Evolutionary conservation across 2,113 vertebrate species (phyloP).

Genomic region (Aythya baeri): DNA sequence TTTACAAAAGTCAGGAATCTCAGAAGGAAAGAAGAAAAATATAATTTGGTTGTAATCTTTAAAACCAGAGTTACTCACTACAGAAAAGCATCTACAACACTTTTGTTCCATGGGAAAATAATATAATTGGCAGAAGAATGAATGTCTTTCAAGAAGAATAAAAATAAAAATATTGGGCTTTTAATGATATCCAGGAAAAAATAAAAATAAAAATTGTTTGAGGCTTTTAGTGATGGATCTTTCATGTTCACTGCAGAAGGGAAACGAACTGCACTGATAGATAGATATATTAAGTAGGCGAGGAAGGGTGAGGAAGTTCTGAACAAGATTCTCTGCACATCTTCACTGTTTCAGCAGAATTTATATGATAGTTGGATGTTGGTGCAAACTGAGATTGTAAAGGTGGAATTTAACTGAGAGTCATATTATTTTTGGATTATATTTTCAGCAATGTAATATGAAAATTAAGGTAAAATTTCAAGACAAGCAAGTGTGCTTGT

Average conservation of each 20-base stretch:
- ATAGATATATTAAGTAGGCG: neutral
- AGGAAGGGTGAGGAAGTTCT: neutral
- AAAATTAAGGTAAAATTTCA: neutral
- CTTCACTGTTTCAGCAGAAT: neutral
- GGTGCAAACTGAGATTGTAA: neutral
- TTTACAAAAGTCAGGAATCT: neutral
- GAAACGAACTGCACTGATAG: neutral
- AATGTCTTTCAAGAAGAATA: neutral
- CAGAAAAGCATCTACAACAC: neutral
- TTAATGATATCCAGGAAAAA: neutral
- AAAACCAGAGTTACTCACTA: neutral
- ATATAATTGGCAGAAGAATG: neutral
- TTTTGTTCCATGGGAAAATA: neutral
- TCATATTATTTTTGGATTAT: neutral
- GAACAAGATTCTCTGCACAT: neutral
- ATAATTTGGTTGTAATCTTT: neutral
- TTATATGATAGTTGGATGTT: neutral
- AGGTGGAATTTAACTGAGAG: neutral
- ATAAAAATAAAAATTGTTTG: neutral
- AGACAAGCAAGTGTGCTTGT: neutral
- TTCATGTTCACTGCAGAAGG: neutral
- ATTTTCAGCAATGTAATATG: neutral
- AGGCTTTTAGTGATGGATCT: neutral
- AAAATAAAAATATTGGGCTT: neutral
- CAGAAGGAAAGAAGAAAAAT: neutral